Evolutionary conservation across 37 sponge, comb jelly and placozoan species (phyloP).

Genomic region (Oopsacas minuta): DNA sequence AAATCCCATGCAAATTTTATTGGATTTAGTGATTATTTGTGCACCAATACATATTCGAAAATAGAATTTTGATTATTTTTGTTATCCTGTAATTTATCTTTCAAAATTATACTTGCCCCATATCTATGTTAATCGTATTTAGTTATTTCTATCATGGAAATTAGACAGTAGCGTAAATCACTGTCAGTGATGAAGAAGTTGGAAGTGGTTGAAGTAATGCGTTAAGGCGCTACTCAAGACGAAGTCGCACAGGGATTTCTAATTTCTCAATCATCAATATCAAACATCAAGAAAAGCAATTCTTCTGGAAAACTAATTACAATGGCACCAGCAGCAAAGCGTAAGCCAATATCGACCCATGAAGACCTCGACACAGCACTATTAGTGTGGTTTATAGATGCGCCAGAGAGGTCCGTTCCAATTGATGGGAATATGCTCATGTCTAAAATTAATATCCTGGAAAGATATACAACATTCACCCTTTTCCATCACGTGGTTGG

Average conservation of each 20-base stretch:
- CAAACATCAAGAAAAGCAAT: slow-evolving; percentile 8
- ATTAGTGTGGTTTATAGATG: slow-evolving; percentile 4
- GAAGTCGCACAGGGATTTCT: background rate
- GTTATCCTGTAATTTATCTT: no score
- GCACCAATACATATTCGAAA: no score
- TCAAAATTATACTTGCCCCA: no score
- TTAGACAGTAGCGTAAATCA: background rate
- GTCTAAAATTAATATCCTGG: background rate
- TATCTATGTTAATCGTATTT: no score
- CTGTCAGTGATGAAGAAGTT: slow-evolving; percentile 3
- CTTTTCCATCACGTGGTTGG: slow-evolving; percentile 9
- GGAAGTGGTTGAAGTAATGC: background rate
- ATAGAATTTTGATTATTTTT: no score
- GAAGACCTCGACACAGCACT: slow-evolving; percentile 1
- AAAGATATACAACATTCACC: slow-evolving; percentile 7
- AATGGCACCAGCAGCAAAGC: slow-evolving; percentile 14
- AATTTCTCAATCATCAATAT: slow-evolving; percentile 8
- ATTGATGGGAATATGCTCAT: slow-evolving; percentile 15
- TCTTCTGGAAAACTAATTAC: slow-evolving; percentile 17
- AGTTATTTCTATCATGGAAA: slow-evolving; percentile 17
- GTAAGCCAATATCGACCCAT: background rate
- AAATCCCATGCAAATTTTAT: no score
- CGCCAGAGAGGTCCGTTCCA: slow-evolving; percentile 11
- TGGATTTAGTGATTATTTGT: no score
- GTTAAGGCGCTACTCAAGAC: background rate